phyloP scores from a whole-genome alignment of 2,113 vertebrate species.

The Chlorodrepanis virens region DNA sequence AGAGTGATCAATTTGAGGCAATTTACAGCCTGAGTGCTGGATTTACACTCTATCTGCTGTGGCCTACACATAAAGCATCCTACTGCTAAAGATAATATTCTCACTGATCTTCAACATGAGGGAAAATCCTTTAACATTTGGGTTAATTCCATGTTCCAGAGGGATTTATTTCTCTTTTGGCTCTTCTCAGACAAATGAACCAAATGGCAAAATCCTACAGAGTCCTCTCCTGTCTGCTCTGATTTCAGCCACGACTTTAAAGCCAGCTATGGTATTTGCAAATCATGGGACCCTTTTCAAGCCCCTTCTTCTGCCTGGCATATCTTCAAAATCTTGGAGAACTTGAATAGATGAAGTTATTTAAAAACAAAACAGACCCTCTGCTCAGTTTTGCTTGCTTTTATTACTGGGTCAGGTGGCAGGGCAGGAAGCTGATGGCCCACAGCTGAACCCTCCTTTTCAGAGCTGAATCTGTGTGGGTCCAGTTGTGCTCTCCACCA shows the following conservation, averaged over 20 bases:
- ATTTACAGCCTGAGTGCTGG: not conserved
- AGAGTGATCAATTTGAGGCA: not conserved
- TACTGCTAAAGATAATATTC: not conserved
- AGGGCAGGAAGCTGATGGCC: not conserved
- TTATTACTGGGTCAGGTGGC: not conserved
- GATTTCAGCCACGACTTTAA: not conserved
- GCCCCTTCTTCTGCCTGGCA: not conserved
- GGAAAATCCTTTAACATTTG: not conserved
- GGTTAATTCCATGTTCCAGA: not conserved
- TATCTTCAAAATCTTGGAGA: not conserved
- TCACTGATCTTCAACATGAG: not conserved
- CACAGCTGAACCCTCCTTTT: not conserved
- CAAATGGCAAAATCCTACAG: not conserved
- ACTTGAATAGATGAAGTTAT: not conserved
- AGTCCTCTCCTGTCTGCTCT: not conserved
- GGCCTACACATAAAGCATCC: not conserved
- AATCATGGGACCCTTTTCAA: not conserved
- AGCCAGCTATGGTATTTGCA: rapidly evolving
- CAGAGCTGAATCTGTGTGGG: not conserved
- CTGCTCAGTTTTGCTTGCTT: not conserved
- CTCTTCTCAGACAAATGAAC: not conserved
- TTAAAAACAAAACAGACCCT: not conserved
- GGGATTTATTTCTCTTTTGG: not conserved
- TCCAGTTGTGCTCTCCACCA: not conserved
- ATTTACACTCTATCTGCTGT: not conserved